Percentiles rank a stretch among this genome's conserved stretches.
phyloP scores from a whole-genome alignment of 2,797 vertebrate species.

The Sebastes nivosus region DNA sequence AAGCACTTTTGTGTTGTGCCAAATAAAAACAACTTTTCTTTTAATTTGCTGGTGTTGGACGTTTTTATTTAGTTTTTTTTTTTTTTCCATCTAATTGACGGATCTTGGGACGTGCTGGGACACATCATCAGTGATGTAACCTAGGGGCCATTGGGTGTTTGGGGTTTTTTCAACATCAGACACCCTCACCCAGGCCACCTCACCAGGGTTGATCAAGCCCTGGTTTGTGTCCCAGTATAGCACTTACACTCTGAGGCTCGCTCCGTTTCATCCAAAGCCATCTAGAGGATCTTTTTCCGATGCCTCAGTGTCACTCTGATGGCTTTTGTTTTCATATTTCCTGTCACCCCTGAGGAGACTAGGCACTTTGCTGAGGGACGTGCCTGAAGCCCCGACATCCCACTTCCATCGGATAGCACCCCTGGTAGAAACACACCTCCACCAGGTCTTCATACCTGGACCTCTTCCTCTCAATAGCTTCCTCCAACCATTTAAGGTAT shows the following conservation, averaged over 20 bases:
- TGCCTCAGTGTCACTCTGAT: not conserved
- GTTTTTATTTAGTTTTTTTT: constrained; percentile 3
- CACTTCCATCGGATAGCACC: not conserved
- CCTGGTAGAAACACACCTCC: not conserved
- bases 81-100: not conserved
- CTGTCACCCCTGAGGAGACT: not conserved
- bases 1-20: constrained; percentile 85
- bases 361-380: not conserved
- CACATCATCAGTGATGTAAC: not conserved
- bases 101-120: not conserved
- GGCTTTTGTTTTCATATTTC: not conserved
- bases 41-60: constrained; percentile 38
- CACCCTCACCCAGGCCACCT: not conserved
- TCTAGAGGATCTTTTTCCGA: not conserved
- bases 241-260: not conserved
- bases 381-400: not conserved
- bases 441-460: not conserved
- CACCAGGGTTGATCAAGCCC: not conserved
- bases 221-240: not conserved
- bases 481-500: not conserved
- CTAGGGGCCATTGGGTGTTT: not conserved
- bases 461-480: not conserved
- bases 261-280: not conserved
- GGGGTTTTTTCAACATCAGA: not conserved
- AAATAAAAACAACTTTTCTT: constrained; percentile 77